Evolutionary conservation across 2,797 vertebrate genomes (phyloP), one percentile per base, ranked within the genome.

Genomic region (Xiphophorus birchmanni): DNA sequence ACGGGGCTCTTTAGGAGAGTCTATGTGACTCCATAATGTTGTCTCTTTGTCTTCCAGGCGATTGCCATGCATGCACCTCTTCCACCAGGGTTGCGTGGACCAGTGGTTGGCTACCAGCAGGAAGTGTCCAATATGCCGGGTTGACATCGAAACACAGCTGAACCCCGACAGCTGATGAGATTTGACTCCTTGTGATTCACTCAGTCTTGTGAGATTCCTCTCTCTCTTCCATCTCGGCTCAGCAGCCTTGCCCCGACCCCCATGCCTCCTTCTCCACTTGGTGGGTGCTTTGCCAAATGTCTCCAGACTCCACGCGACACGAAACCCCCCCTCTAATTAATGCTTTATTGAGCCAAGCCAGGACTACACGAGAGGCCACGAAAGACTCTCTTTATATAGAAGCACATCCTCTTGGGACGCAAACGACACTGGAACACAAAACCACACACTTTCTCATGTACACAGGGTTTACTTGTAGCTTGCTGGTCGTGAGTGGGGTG

Each of bases 81-180:
- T 94, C 90, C 93, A 95, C 86, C 94, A 94, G 89, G 93, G 93
- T 83, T 93, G 93, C 42, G 94, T 95, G 85, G 94, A 94, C 92
- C 92, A 94, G 74, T 94, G 92, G 91, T 87, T 94, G 92, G 97
- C 97, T 84, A 99, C 98, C 94, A 99, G 97, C 96, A 99, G 98
- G 96, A 99, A 99, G 96, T 99, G 99, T 96, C 99, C 99, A 4
- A 99, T 99, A 95, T 99, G 99, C 95, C 97, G 99, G 86, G 98
- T 99, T 95, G 98, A 99, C 97, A 99, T 99, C 96, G 98, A 99
- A 96, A 99, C 99, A 93, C 99, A 99, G 92, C 97, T 99, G 83
- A 97, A 97, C 89, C 96, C 97, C 0, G 98, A 99, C 95, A 99
- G 98, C 96, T 99, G 98, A 99, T 97, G 92, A 90, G 92, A 92